These are phyloP conservation scores for Amphipoea oculea DNA, from an alignment of 2,888 invertebrate genomes.

Conservation along the genomic window DNA sequence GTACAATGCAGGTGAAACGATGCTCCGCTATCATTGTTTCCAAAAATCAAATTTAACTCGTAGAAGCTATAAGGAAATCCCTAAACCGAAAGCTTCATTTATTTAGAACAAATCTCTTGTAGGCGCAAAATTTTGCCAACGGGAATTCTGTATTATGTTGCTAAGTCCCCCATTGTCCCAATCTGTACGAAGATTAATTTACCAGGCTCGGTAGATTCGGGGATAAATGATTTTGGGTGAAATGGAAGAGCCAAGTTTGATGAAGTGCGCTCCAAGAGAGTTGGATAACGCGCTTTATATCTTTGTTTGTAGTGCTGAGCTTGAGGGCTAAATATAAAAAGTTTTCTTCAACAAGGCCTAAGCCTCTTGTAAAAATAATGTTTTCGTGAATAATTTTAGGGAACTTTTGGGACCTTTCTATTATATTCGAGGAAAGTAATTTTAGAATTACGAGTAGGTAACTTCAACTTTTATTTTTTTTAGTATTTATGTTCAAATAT, in stretches of 20 bases:
- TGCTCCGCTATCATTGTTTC: constrained; percentile 56
- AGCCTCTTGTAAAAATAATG: constrained; percentile 55
- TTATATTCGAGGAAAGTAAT: constrained; percentile 50
- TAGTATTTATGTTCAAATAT: constrained; percentile 38
- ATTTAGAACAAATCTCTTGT: constrained; percentile 76
- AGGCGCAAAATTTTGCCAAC: constrained; percentile 76
- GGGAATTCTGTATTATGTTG: constrained; percentile 82
- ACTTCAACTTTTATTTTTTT: constrained; percentile 22
- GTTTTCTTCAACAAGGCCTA: constrained; percentile 55
- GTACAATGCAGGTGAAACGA: constrained; percentile 58
- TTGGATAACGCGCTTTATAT: constrained; percentile 59
- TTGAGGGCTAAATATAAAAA: constrained; percentile 58
- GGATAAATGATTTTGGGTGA: constrained; percentile 64
- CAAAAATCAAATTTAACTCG: constrained; percentile 63
- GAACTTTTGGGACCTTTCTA: constrained; percentile 47
- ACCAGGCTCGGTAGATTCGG: constrained; percentile 80
- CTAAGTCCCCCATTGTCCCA: constrained; percentile 85
- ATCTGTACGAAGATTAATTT: constrained; percentile 87
- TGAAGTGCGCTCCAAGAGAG: constrained; percentile 53
- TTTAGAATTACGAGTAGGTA: constrained; percentile 48
- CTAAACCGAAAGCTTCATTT: constrained; percentile 68
- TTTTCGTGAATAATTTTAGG: constrained; percentile 47
- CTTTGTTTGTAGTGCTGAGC: constrained; percentile 60
- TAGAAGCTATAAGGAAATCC: constrained; percentile 51
- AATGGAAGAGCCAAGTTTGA: constrained; percentile 68